Evolutionary conservation across 2,888 invertebrate genomes (phyloP).

Genomic region (Patella depressa): DNA sequence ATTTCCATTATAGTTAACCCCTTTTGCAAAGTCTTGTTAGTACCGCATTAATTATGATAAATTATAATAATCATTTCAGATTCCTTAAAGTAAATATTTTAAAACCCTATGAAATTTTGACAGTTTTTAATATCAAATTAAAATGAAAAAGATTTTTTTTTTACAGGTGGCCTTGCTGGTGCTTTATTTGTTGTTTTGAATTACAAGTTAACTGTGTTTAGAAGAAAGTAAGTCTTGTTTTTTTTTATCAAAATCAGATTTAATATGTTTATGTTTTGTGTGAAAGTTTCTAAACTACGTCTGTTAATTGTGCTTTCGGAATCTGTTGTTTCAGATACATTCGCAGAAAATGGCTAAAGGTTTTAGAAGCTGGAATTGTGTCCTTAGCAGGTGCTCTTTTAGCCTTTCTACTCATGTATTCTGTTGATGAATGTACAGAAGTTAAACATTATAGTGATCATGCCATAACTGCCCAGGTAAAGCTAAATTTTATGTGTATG

Average conservation of each 20-base stretch:
- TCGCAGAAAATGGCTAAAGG: slow-evolving; percentile 80
- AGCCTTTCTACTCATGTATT: slow-evolving; percentile 90
- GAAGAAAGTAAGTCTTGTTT: slow-evolving; percentile 78
- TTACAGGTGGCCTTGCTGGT: slow-evolving; percentile 84
- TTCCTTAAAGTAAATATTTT: not conserved
- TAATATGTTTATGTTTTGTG: too few relatives aligned
- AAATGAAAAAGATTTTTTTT: not conserved
- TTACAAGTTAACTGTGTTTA: slow-evolving; percentile 88
- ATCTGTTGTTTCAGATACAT: not conserved
- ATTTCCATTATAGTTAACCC: too few relatives aligned
- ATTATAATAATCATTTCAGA: not conserved
- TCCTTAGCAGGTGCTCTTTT: slow-evolving; percentile 87
- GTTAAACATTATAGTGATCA: slow-evolving; percentile 49
- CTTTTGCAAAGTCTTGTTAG: too few relatives aligned
- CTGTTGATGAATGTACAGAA: slow-evolving; percentile 86
- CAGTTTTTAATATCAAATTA: too few relatives aligned
- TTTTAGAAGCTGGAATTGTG: slow-evolving; percentile 87
- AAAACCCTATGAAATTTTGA: too few relatives aligned
- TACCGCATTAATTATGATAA: too few relatives aligned
- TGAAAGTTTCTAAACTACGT: too few relatives aligned
- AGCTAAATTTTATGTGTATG: too few relatives aligned
- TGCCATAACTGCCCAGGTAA: slow-evolving; percentile 53
- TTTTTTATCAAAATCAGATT: not conserved
- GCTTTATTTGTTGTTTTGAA: slow-evolving; percentile 94
- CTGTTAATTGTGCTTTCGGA: not conserved